phyloP scores from a whole-genome alignment of 1,140 invertebrate genomes.

The Musca vetustissima region DNA sequence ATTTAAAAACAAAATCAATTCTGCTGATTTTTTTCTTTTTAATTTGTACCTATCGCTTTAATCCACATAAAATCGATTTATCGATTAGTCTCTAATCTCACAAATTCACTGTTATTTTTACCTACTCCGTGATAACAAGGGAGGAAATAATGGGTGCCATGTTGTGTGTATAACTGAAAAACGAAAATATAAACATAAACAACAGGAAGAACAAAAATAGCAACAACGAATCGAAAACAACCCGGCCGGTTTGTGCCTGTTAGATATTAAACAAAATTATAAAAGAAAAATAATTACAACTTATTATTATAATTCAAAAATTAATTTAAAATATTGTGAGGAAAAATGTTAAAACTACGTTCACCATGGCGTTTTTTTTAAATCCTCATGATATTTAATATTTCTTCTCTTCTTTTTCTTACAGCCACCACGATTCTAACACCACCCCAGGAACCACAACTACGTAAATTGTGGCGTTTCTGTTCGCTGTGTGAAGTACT shows the following conservation, averaged over 20 bases:
- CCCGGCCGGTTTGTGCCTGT: neutral
- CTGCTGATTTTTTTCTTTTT: no score
- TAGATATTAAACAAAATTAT: neutral
- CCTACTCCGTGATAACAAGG: neutral
- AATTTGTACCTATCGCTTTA: no score
- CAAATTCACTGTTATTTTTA: conserved; percentile 13
- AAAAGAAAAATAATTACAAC: neutral
- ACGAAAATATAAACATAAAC: conserved; percentile 9
- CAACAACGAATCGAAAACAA: neutral
- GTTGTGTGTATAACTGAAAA: neutral
- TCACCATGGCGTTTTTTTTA: neutral
- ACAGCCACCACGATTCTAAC: conserved; percentile 20
- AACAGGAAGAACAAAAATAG: neutral
- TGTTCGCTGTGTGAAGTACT: conserved; percentile 60
- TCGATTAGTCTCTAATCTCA: no score
- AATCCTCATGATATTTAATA: neutral
- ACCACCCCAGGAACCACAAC: conserved; percentile 23
- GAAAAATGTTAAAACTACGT: neutral
- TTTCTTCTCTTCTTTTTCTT: neutral
- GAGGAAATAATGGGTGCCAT: neutral
- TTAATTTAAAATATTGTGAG: neutral
- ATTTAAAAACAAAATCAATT: no score
- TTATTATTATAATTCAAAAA: neutral
- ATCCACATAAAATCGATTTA: no score
- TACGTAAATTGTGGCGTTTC: conserved; percentile 29